A percentile compares a stretch with the other conserved stretches of the same genome.
Conservation (phyloP, 2,113 vertebrate species). For the Talpa occidentalis region DNA sequence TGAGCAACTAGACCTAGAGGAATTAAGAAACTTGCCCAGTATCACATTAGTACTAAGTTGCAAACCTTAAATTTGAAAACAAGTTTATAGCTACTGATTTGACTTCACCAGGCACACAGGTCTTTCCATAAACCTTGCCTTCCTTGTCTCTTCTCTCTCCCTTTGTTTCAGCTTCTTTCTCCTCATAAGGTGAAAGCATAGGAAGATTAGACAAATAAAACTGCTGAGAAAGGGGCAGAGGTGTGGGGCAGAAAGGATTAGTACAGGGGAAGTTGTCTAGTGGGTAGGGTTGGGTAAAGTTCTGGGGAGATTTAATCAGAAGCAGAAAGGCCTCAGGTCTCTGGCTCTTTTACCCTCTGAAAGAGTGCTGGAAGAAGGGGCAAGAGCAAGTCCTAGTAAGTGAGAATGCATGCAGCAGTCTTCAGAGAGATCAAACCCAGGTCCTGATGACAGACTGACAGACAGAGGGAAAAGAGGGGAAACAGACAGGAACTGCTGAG, state of each 20-base stretch:
- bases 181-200: background rate
- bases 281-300: background rate
- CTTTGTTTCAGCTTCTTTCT: background rate
- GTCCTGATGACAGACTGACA: background rate
- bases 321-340: background rate
- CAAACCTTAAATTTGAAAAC: background rate
- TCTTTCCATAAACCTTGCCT: background rate
- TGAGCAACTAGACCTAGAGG: rapidly evolving
- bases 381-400: rapidly evolving
- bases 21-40: too few relatives aligned
- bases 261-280: background rate
- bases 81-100: background rate
- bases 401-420: rapidly evolving
- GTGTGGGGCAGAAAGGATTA: too few relatives aligned
- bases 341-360: background rate
- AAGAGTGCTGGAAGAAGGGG: background rate
- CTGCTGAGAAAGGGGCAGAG: background rate
- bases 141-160: background rate
- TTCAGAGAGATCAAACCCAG: background rate
- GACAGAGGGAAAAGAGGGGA: background rate
- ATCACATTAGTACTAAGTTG: rapidly evolving
- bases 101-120: background rate
- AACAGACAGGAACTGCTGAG: background rate
- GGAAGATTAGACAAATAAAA: rapidly evolving
- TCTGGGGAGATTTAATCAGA: background rate